Base-by-base conservation (phyloP, 2,113 vertebrate species). In the Gymnogyps californianus region DNA sequence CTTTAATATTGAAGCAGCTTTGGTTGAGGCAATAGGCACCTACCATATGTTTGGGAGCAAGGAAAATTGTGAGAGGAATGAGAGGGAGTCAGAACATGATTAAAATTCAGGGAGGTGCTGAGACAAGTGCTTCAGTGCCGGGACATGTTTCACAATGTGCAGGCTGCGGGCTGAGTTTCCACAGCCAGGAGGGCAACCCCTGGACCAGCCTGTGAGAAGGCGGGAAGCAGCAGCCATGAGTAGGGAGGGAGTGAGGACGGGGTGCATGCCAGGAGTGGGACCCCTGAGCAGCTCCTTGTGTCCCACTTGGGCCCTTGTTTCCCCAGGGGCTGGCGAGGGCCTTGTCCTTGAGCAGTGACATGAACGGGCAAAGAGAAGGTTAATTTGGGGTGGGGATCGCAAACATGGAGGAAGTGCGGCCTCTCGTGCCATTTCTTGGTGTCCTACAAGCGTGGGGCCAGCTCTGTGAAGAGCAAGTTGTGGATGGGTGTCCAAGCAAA, bases 231-330 rank as follows among this genome's bases (percentile, higher is more conserved):
- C 58, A 74, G 59, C 76, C 2, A 0, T 10, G 31, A 59, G 40
- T 4, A 24, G 42, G 24, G 47, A 58, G 13, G 55, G n/a, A 59
- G 19, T 5, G 47, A 66, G 47, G 58, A 40, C 29, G 47, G 61
- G n/a, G 17, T 2, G 4, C 1, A 4, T 2, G 11, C 10, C 16
- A 31, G 16, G 49, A 62, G 24, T 1, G 1, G 44, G 46, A 47
- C 10, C 44, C 28, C 34, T 3, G 1, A 28, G 52, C 7, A 9
- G 10, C 25, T 62, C 19, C 19, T 2, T 7, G 24, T 32, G 10
- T 42, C 55, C 34, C 3, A 2, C 49, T 10, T 38, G 13, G 15
- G 31, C 22, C 12, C 16, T 42, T 52, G 25, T 52, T 51, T 79
- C 28, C 28, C 4, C 11, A 7, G 40, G 20, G 22, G 2, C 25